phyloP scores from a whole-genome alignment of 1,140 invertebrate species.

The Rhopalosiphum padi region DNA sequence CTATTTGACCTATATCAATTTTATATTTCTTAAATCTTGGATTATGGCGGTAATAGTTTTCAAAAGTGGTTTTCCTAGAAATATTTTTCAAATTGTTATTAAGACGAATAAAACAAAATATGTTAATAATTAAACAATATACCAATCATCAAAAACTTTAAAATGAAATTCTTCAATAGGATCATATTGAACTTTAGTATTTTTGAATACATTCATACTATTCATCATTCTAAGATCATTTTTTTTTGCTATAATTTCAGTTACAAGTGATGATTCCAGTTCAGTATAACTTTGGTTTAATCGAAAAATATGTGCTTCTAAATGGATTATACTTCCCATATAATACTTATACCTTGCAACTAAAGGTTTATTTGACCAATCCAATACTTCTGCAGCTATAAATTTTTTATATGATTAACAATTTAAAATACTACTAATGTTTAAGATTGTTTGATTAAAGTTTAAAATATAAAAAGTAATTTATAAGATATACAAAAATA shows the following conservation, averaged over 20 bases:
- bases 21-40: constrained; percentile 20
- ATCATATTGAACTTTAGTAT: not conserved
- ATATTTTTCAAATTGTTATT: not conserved
- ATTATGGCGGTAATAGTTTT: constrained; percentile 8
- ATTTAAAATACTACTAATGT: not conserved
- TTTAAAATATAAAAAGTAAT: not conserved
- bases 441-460: not conserved
- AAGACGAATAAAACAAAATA: not conserved
- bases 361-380: constrained; percentile 35
- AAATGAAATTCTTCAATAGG: not conserved
- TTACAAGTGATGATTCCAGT: not conserved
- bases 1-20: constrained; percentile 28
- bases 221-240: not conserved
- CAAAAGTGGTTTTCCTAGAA: constrained; percentile 34
- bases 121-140: not conserved
- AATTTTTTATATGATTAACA: not conserved
- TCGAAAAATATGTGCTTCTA: not conserved
- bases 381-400: not conserved
- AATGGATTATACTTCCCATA: not conserved
- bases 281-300: not conserved
- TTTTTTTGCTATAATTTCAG: constrained; percentile 18
- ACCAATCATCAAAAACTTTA: not conserved
- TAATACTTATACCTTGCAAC: constrained; percentile 28
- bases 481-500: not conserved
- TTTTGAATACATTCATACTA: not conserved